phyloP scores from a whole-genome alignment of 2,113 vertebrate species.

The Eudorcas thomsonii region DNA sequence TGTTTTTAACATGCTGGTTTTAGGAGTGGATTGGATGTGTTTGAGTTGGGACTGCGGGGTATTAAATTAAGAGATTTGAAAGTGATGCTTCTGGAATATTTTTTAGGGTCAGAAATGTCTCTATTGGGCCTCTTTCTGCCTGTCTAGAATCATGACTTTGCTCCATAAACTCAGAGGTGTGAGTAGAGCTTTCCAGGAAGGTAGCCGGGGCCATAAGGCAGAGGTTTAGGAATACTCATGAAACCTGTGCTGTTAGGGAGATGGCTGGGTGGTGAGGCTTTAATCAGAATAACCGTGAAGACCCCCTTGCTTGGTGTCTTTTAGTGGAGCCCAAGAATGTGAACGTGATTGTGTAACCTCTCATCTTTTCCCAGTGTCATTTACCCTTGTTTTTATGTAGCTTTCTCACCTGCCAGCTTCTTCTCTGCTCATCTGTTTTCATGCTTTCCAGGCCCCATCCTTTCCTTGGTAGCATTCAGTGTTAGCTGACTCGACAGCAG shows the following conservation, averaged over 20 bases:
- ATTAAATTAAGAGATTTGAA: constrained; percentile 42
- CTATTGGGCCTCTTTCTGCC: neutral
- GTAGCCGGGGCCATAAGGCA: neutral
- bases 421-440: neutral
- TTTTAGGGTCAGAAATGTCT: neutral
- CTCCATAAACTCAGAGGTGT: neutral
- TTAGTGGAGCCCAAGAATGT: neutral
- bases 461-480: neutral
- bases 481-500: neutral
- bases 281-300: neutral
- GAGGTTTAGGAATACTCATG: neutral
- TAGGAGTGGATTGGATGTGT: constrained; percentile 3
- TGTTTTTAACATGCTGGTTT: constrained; percentile 50
- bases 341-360: neutral
- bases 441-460: neutral
- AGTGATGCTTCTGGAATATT: constrained; percentile 45
- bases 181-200: constrained; percentile 1
- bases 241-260: neutral
- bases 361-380: neutral
- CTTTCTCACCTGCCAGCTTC: neutral
- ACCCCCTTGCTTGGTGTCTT: neutral
- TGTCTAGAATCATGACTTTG: neutral
- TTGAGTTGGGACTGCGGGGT: neutral
- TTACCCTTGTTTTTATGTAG: neutral
- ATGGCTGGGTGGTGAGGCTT: neutral